phyloP scores from a whole-genome alignment of 2,888 invertebrate genomes.

The Acleris emargana region DNA sequence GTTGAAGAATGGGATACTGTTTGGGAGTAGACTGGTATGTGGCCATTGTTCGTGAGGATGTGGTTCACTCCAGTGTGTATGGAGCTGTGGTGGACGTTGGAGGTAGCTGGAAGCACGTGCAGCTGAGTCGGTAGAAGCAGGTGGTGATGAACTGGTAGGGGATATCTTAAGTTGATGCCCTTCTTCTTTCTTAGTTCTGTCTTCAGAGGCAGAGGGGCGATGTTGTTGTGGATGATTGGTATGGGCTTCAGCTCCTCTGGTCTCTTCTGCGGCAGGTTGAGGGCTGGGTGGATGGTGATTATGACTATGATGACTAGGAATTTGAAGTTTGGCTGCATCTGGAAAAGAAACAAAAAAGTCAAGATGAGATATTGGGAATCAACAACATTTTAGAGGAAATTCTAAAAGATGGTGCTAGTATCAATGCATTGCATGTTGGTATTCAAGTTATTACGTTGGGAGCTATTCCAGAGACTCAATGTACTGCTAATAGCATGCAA shows the following conservation, averaged over 20 bases:
- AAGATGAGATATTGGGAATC: background rate
- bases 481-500: no score
- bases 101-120: slow-evolving; percentile 64
- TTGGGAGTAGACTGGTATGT: slow-evolving; percentile 55
- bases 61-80: slow-evolving; percentile 51
- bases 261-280: slow-evolving; percentile 27
- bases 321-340: slow-evolving; percentile 31
- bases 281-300: slow-evolving; percentile 18
- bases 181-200: slow-evolving; percentile 35
- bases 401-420: no score
- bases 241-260: slow-evolving; percentile 3
- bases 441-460: no score
- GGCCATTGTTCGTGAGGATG: slow-evolving; percentile 49
- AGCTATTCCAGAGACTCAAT: no score
- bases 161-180: slow-evolving; percentile 46
- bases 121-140: slow-evolving; percentile 55
- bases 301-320: slow-evolving; percentile 33
- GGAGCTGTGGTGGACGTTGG: slow-evolving; percentile 55
- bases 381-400: no score
- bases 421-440: no score
- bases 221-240: background rate
- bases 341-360: slow-evolving; percentile 11
- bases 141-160: slow-evolving; percentile 55
- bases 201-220: background rate
- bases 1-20: slow-evolving; percentile 52